Conservation (phyloP, 2,888 invertebrate species). For the Sericinus montela region DNA sequence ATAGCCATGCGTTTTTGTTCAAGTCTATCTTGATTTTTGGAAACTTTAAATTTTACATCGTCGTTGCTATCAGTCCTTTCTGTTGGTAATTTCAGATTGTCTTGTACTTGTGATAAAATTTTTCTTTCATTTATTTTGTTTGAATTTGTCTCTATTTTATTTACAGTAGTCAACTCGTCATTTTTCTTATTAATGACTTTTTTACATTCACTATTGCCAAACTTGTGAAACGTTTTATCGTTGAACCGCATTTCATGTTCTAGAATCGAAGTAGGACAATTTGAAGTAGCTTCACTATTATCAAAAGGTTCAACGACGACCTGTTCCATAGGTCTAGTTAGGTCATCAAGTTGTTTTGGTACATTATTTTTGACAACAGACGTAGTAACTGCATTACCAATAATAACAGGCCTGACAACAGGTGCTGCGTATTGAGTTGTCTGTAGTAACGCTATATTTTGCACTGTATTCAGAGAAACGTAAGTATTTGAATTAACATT, state of each 20-base stretch:
- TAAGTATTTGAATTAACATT: conserved; percentile 32
- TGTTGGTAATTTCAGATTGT: conserved; percentile 30
- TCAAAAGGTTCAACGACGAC: not conserved
- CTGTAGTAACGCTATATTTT: conserved; percentile 43
- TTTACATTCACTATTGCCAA: not conserved
- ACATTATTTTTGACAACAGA: conserved; percentile 23
- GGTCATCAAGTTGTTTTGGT: conserved; percentile 8
- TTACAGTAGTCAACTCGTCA: conserved; percentile 21
- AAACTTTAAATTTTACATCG: conserved; percentile 22
- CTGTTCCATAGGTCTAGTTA: not conserved
- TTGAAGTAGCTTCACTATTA: not conserved
- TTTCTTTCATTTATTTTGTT: conserved; percentile 28
- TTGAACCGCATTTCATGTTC: not conserved
- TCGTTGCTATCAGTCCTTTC: conserved; percentile 22
- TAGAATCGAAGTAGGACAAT: not conserved
- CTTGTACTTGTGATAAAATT: conserved; percentile 49
- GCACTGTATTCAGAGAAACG: conserved; percentile 34
- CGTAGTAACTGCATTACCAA: conserved; percentile 37
- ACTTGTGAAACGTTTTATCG: not conserved
- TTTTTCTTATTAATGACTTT: not conserved
- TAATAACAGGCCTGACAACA: conserved; percentile 38
- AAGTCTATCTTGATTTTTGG: conserved; percentile 39
- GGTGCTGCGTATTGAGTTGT: conserved; percentile 42
- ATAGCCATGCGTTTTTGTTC: conserved; percentile 50
- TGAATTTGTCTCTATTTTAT: conserved; percentile 17